Base-by-base conservation (phyloP, 1,140 invertebrate genomes). In the Ceratitis capitata region DNA sequence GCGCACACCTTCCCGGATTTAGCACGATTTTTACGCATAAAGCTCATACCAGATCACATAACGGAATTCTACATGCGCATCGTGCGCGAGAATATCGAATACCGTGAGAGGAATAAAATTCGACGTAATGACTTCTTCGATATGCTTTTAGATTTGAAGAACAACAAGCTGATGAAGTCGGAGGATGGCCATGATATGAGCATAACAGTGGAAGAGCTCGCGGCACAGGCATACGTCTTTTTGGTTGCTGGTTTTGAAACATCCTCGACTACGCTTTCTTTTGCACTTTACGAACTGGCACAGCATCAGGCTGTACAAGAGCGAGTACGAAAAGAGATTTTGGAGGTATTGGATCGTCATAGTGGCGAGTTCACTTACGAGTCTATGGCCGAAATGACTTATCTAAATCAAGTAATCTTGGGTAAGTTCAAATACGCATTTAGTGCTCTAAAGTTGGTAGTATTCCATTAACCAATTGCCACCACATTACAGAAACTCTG, bases 201-300 rank as follows among this genome's bases (percentile, higher is more conserved):
- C 12, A 82, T 91, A 10, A 89, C 88, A 0, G 86, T 91, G n/a
- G 90, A 89, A 32, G 87, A 91, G 82, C 88, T 94, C 1, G 90
- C 91, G 3, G 93, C 93, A 0, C 93, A 94, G 88, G 88, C 92
- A 0, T 93, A 93, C 78, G 86, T 94, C 0, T 94, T 94, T 84
- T 93, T 94, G 82, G 86, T 92, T 4, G 95, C 94, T 74, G 94
- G 94, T 9, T 95, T 93, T 86, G 94, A 95, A 85, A 95, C 95
- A 0, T 94, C 94, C 0, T 93, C 94, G 3, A 93, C 92, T 1
- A 92, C 94, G 0, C 89, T 95, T 86, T 91, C 92, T 14, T 94
- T 93, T 85, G 89, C 92, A 5, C 84, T 93, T 0, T 94, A 93
- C 86, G 92, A 93, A 83, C 89, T 95, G 78, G 93, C 94, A 0